A percentile compares a stretch with the other conserved stretches of the same genome.
These are phyloP conservation scores for Drosophila monieri DNA, from an alignment of 2,888 invertebrate genomes.

Conservation along the genomic window DNA sequence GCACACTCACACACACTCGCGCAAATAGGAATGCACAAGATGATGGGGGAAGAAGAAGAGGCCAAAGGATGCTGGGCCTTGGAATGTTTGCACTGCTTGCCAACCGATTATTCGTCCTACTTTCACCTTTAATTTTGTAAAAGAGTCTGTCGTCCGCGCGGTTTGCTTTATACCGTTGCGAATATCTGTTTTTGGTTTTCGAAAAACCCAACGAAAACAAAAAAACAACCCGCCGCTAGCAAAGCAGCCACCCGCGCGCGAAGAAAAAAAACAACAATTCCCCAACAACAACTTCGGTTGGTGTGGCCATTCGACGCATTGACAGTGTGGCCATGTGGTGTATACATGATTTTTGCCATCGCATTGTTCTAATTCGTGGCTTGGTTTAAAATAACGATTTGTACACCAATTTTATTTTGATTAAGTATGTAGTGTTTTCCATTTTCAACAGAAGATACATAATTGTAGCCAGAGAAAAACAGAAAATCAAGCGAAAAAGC, in stretches of 20 bases:
- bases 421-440: too few species aligned
- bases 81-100: constrained; percentile 35
- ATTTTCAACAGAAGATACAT: too few species aligned
- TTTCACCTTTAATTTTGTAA: not conserved
- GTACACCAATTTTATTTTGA: too few species aligned
- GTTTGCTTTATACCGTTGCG: not conserved
- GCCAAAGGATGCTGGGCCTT: constrained; percentile 64
- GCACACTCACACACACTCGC: constrained; percentile 19
- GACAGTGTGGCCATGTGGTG: too few species aligned
- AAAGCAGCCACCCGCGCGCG: constrained; percentile 2
- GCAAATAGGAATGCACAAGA: constrained; percentile 35
- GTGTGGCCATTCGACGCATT: not conserved
- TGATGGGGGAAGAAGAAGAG: constrained; percentile 38
- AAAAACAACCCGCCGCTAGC: constrained; percentile 5
- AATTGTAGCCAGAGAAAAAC: too few species aligned
- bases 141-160: not conserved
- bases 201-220: constrained; percentile 5
- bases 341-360: too few species aligned
- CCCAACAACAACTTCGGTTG: not conserved
- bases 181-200: not conserved
- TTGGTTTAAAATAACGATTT: too few species aligned
- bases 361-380: too few species aligned
- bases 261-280: constrained; percentile 2
- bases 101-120: not conserved
- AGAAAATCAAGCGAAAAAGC: too few species aligned